These are phyloP conservation scores for Nomada ferruginata DNA, from an alignment of 2,888 invertebrate genomes.

Conservation along the genomic window DNA sequence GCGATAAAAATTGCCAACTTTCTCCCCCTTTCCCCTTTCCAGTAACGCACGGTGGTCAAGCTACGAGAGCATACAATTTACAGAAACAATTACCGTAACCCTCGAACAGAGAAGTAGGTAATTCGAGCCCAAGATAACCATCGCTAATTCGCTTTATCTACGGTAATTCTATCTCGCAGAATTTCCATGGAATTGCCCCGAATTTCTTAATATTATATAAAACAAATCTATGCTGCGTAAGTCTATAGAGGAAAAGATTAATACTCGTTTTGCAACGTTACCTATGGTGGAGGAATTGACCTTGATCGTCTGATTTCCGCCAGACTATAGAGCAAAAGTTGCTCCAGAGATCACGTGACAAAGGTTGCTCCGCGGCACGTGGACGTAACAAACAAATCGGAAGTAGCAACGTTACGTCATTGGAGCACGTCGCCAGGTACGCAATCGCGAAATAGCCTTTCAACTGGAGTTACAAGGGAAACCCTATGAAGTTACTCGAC, in stretches of 20 bases:
- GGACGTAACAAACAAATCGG: conserved; percentile 32
- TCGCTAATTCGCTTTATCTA: neutral
- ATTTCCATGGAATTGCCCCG: neutral
- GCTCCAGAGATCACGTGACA: conserved; percentile 25
- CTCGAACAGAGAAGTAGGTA: conserved; percentile 2
- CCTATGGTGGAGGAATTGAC: too few species aligned
- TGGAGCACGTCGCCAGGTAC: conserved; percentile 4
- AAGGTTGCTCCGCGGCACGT: conserved; percentile 13
- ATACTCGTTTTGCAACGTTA: neutral
- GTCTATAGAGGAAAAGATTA: neutral
- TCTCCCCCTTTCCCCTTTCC: neutral
- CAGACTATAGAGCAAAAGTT: neutral
- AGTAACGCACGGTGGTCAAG: neutral
- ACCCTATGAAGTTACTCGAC: conserved; percentile 28
- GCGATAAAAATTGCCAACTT: neutral
- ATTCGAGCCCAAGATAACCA: neutral
- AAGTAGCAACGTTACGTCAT: conserved; percentile 44
- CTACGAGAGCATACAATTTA: conserved; percentile 18
- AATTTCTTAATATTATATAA: neutral
- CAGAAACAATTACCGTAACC: conserved; percentile 33
- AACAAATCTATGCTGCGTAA: neutral
- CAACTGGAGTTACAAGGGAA: conserved; percentile 40
- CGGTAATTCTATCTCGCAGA: neutral
- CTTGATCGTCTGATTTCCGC: neutral
- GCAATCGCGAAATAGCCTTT: conserved; percentile 55